A percentile compares a stretch with the other conserved stretches of the same genome.
Conservation (phyloP, 2,888 invertebrate species). For the Drosophila cracens region DNA sequence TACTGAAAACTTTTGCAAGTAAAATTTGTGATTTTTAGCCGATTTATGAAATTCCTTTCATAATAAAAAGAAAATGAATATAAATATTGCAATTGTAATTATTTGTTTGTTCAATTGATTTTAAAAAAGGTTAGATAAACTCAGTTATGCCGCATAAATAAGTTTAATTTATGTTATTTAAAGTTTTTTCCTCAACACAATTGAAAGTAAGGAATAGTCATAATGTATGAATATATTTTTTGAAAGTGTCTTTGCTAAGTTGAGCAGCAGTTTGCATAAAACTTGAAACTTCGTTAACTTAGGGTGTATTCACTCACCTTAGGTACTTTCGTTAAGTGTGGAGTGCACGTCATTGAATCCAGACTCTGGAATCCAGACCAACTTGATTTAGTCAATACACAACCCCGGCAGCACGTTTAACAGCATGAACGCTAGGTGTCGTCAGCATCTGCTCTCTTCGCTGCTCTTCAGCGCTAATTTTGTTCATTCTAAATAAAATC, state of each 20-base stretch:
- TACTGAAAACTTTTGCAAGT: background rate
- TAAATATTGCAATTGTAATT: background rate
- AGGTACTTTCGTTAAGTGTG: background rate
- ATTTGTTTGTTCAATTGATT: background rate
- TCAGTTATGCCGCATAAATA: background rate
- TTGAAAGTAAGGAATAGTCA: background rate
- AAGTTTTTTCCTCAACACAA: background rate
- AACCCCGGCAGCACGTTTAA: background rate
- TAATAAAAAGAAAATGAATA: background rate
- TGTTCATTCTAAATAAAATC: background rate
- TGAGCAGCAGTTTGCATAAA: background rate
- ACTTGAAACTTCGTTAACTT: background rate
- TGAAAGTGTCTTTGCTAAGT: background rate
- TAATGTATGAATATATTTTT: background rate
- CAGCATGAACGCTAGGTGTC: conserved; percentile 4
- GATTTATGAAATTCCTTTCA: background rate
- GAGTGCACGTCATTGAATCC: background rate
- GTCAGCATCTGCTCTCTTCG: background rate
- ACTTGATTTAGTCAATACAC: background rate
- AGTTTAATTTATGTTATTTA: background rate
- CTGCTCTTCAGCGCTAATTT: background rate
- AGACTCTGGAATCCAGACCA: background rate
- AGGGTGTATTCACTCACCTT: background rate
- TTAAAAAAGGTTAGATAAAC: background rate
- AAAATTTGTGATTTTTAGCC: background rate